phyloP scores from a whole-genome alignment of 2,797 vertebrate genomes.

The Chromis chromis region DNA sequence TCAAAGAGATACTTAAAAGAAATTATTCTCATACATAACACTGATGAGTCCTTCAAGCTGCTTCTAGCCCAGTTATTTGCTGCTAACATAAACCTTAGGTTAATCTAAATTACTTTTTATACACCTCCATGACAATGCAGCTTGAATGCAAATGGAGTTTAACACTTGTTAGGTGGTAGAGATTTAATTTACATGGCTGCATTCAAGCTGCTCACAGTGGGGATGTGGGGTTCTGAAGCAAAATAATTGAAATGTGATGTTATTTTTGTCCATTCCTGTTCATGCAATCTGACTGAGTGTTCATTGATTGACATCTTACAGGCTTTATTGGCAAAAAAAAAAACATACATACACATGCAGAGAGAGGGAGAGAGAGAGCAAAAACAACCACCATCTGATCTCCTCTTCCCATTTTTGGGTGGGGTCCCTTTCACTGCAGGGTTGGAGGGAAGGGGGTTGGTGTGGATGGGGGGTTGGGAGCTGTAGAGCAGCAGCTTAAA shows the following conservation, averaged over 20 bases:
- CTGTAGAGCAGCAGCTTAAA: constrained; percentile 57
- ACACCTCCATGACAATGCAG: background rate
- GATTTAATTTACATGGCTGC: background rate
- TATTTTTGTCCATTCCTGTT: constrained; percentile 26
- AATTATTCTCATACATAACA: constrained; percentile 24
- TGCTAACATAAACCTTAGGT: background rate
- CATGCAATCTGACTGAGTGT: constrained; percentile 28
- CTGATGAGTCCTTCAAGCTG: constrained; percentile 20
- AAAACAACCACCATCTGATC: constrained; percentile 68
- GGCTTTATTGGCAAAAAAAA: constrained; percentile 9
- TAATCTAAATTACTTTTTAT: background rate
- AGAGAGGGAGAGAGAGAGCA: constrained; percentile 23
- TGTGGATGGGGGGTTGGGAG: constrained; percentile 65
- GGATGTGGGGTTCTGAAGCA: background rate
- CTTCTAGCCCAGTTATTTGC: background rate
- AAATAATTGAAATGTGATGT: constrained; percentile 3
- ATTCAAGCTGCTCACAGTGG: background rate
- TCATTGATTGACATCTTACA: constrained; percentile 47
- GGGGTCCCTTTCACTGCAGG: constrained; percentile 72
- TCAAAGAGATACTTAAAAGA: constrained; percentile 40
- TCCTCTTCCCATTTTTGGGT: constrained; percentile 71
- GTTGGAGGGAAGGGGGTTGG: constrained; percentile 48
- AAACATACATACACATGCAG: constrained; percentile 13
- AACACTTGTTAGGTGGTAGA: background rate
- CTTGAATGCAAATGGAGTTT: background rate